phyloP scores from a whole-genome alignment of 2,797 vertebrate genomes.

The Emydoidea blandingii region DNA sequence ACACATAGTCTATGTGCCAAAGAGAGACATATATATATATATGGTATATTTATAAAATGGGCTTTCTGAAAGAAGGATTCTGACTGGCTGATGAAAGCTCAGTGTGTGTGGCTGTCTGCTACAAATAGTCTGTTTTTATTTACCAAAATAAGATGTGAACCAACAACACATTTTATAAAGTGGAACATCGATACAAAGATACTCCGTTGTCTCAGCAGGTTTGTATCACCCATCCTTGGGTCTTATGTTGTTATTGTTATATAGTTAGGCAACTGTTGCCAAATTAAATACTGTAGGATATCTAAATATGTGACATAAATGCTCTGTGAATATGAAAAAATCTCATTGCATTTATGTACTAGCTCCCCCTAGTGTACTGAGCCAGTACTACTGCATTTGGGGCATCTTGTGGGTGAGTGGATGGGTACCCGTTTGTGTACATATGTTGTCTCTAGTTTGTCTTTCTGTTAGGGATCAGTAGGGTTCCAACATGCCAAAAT shows the following conservation, averaged over 20 bases:
- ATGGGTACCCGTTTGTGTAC: accelerated
- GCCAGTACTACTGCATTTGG: constrained; percentile 45
- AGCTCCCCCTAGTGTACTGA: constrained; percentile 76
- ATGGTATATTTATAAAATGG: constrained; percentile 51
- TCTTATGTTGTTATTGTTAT: not conserved
- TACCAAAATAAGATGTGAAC: constrained; percentile 1
- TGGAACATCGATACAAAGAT: not conserved
- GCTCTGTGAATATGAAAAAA: not conserved
- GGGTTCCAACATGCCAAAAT: not conserved
- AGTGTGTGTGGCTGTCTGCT: not conserved
- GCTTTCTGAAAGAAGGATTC: constrained; percentile 42
- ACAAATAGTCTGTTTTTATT: not conserved
- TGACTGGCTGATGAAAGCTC: constrained; percentile 52
- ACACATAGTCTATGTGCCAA: constrained; percentile 36
- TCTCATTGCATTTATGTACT: constrained; percentile 73
- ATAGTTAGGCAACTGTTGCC: not conserved
- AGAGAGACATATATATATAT: constrained; percentile 19
- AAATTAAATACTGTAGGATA: not conserved
- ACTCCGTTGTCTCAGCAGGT: not conserved
- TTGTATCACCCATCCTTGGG: not conserved
- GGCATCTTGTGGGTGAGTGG: constrained; percentile 28
- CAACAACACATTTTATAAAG: constrained; percentile 11
- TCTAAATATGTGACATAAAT: not conserved
- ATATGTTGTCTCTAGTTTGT: accelerated
- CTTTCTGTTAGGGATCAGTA: not conserved